Conservation (phyloP, 2,113 vertebrate species). For the Hippocampus abdominalis region DNA sequence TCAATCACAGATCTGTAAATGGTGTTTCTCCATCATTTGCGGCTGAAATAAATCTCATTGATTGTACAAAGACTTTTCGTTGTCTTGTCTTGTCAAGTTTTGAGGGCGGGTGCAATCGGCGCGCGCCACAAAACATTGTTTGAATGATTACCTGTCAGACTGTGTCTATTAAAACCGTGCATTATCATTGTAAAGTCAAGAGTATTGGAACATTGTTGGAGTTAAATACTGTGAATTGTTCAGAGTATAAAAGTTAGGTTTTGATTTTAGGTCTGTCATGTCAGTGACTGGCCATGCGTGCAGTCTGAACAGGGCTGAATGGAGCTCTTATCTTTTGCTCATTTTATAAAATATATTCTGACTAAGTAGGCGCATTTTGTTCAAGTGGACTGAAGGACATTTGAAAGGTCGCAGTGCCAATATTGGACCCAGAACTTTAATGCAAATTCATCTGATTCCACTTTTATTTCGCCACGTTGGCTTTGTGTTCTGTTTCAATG, state of each 20-base stretch:
- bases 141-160: not conserved
- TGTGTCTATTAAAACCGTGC: constrained; percentile 3
- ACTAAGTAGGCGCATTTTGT: constrained; percentile 50
- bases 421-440: constrained; percentile 61
- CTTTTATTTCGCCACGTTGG: constrained; percentile 50
- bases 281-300: constrained; percentile 27
- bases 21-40: no score
- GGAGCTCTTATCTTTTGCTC: constrained; percentile 30
- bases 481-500: constrained; percentile 45
- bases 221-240: not conserved
- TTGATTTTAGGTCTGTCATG: constrained; percentile 3
- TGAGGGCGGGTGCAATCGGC: no score
- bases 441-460: constrained; percentile 55
- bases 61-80: no score
- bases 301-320: constrained; percentile 18
- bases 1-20: no score
- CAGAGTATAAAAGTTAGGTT: not conserved
- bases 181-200: constrained; percentile 19
- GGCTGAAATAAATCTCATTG: no score
- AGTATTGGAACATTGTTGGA: constrained; percentile 5
- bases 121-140: not conserved
- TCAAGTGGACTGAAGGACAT: constrained; percentile 64
- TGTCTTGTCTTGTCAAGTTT: no score
- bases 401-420: constrained; percentile 55
- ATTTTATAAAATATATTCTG: constrained; percentile 50